Evolutionary conservation across 37 sponge, comb jelly and placozoan genomes (phyloP).

Genomic region (Hexactinellida sp.): DNA sequence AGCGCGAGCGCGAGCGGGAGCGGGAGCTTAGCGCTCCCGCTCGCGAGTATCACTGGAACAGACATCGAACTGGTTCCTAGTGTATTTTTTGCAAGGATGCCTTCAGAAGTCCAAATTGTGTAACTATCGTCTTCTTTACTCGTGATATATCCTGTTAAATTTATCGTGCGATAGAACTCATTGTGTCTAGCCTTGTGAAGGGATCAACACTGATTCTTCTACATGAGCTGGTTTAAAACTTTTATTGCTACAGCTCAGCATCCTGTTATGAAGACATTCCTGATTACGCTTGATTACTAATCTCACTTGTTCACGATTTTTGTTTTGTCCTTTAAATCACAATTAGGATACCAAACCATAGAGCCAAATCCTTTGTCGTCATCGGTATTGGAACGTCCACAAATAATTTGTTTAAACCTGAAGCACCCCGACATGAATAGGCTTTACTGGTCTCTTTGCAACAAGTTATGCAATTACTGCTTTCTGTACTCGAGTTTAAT

Average conservation of each 20-base stretch:
- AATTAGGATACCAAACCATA: neutral
- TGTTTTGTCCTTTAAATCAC: neutral
- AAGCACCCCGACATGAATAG: neutral
- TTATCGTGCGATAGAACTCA: too few relatives aligned
- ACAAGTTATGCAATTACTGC: neutral
- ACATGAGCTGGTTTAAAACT: neutral
- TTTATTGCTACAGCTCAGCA: neutral
- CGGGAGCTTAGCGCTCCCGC: too few relatives aligned
- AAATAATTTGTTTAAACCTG: neutral
- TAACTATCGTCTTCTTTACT: too few relatives aligned
- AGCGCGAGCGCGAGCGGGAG: too few relatives aligned
- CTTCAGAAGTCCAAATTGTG: too few relatives aligned
- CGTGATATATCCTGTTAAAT: too few relatives aligned
- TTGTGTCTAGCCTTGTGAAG: too few relatives aligned
- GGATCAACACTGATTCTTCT: neutral
- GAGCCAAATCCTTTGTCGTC: neutral
- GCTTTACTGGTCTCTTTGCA: neutral
- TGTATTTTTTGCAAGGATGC: too few relatives aligned
- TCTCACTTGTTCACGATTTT: neutral
- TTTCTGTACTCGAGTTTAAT: too few relatives aligned
- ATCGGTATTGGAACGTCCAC: neutral
- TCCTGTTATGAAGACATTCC: too few relatives aligned
- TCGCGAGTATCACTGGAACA: too few relatives aligned
- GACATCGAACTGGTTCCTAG: too few relatives aligned
- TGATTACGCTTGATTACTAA: neutral